Conservation (phyloP, 1,140 invertebrate species). For the Euborellia annulipes region DNA sequence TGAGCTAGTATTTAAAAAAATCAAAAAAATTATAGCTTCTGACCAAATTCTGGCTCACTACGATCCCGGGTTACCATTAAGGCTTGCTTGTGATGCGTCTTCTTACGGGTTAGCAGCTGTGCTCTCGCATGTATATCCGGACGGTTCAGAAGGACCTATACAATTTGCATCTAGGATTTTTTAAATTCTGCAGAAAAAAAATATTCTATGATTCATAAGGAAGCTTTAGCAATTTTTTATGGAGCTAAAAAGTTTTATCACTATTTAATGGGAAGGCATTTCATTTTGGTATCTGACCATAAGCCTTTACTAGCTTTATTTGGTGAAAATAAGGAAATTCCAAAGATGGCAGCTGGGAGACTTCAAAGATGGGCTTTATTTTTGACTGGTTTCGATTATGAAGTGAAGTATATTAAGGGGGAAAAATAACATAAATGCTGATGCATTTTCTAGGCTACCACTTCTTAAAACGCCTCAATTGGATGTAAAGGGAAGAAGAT, state of each 20-base stretch:
- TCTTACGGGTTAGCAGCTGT: conserved; percentile 13
- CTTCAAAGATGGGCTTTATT: conserved; percentile 24
- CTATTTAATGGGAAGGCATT: conserved; percentile 32
- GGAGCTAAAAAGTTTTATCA: conserved; percentile 34
- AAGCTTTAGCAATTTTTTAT: conserved; percentile 33
- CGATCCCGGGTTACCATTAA: conserved; percentile 29
- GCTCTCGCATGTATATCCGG: conserved; percentile 14
- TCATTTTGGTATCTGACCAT: conserved; percentile 32
- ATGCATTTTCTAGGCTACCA: conserved; percentile 20
- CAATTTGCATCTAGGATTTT: conserved; percentile 29
- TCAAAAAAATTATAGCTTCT: conserved; percentile 17
- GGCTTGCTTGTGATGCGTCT: conserved; percentile 28
- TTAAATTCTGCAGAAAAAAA: conserved; percentile 25
- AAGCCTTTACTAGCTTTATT: conserved; percentile 31
- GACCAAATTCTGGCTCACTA: conserved; percentile 22
- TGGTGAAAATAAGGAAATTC: conserved; percentile 20
- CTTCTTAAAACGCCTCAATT: not conserved
- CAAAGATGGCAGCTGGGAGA: conserved; percentile 19
- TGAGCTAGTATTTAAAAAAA: conserved; percentile 15
- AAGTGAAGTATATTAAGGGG: conserved; percentile 20
- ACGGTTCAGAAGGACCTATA: conserved; percentile 24
- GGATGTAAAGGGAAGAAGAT: too few relatives aligned
- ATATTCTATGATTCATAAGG: conserved; percentile 34
- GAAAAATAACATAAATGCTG: conserved; percentile 17
- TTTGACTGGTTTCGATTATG: conserved; percentile 23